Evolutionary conservation across 2,888 invertebrate genomes (phyloP).

Genomic region (Dicranocentrus wangi): DNA sequence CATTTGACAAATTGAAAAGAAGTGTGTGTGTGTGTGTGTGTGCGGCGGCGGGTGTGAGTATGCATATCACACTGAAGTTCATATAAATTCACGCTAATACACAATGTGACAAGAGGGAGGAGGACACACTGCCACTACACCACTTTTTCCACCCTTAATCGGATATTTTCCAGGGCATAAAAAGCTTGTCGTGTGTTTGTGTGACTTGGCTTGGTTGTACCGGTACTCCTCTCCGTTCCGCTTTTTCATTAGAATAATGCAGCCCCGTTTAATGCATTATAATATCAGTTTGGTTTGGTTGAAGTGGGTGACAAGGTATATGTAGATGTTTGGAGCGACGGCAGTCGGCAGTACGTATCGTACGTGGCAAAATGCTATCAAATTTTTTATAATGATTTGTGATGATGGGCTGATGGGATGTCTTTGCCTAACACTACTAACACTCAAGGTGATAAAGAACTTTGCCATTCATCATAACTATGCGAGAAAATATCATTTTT

Average conservation of each 20-base stretch:
- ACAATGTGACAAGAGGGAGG: not conserved
- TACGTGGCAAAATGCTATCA: too few relatives aligned
- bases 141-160: slow-evolving; percentile 14
- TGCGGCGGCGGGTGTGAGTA: slow-evolving; percentile 7
- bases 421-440: not conserved
- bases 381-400: not conserved
- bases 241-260: slow-evolving; percentile 21
- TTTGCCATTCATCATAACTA: too few relatives aligned
- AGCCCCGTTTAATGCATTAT: not conserved
- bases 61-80: not conserved
- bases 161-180: slow-evolving; percentile 25
- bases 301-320: too few relatives aligned
- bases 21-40: not conserved
- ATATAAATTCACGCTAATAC: too few relatives aligned
- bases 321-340: too few relatives aligned
- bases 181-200: too few relatives aligned
- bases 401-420: not conserved
- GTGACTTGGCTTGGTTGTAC: too few relatives aligned
- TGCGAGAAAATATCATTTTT: too few relatives aligned
- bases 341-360: too few relatives aligned
- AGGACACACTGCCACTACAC: not conserved
- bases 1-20: slow-evolving; percentile 65
- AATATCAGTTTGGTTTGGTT: too few relatives aligned
- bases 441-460: too few relatives aligned
- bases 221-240: too few relatives aligned